Conservation (phyloP, 2,888 invertebrate genomes). For the Sinhomidia bicolor region DNA sequence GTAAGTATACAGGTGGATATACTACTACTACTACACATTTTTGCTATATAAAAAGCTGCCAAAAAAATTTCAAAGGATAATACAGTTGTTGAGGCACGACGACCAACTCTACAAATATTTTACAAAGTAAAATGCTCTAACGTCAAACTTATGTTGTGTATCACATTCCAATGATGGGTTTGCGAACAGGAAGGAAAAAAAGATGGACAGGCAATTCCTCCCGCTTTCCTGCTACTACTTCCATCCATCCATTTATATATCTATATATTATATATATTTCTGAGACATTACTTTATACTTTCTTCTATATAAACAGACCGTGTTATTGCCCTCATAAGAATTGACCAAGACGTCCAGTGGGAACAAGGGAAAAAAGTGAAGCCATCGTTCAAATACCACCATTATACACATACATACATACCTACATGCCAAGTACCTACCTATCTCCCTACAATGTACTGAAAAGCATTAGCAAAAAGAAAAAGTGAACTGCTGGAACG, state of each 20-base stretch:
- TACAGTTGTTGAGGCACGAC: constrained; percentile 9
- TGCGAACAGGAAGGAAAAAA: background rate
- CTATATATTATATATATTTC: too few species aligned
- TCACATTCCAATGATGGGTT: constrained; percentile 5
- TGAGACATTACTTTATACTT: constrained; percentile 46
- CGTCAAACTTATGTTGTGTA: too few species aligned
- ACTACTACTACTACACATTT: too few species aligned
- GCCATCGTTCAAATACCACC: constrained; percentile 58
- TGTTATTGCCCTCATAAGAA: constrained; percentile 65
- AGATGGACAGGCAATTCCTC: background rate
- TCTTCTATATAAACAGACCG: background rate
- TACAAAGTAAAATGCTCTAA: background rate
- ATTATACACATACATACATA: background rate
- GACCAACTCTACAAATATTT: constrained; percentile 13
- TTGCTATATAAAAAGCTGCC: background rate
- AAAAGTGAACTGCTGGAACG: constrained; percentile 5
- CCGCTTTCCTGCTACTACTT: background rate
- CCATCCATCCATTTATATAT: too few species aligned
- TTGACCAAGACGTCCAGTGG: constrained; percentile 65
- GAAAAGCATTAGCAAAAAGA: background rate
- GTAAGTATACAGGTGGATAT: background rate
- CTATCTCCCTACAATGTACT: too few species aligned
- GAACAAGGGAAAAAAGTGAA: constrained; percentile 56
- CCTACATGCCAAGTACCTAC: background rate
- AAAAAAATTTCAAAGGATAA: background rate